These are phyloP conservation scores for Spialia ferax DNA, from an alignment of 2,888 invertebrate species.

Conservation along the genomic window DNA sequence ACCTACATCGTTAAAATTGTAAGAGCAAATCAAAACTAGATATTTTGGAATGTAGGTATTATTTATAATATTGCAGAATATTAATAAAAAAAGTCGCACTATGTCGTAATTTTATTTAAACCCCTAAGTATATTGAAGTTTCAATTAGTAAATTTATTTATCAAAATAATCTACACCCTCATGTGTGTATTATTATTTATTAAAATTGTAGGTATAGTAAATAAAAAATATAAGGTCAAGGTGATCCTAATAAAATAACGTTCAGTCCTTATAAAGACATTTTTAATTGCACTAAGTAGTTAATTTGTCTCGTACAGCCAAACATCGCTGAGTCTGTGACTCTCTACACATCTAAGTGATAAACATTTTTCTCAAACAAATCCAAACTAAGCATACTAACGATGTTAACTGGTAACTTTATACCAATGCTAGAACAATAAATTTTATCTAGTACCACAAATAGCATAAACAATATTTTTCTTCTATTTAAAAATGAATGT, in stretches of 20 bases:
- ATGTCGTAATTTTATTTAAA: slow-evolving; percentile 59
- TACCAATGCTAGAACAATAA: not conserved
- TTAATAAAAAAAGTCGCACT: slow-evolving; percentile 78
- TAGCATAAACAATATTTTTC: not conserved
- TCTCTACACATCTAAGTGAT: slow-evolving; percentile 8
- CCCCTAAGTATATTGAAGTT: too few relatives aligned
- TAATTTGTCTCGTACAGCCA: slow-evolving; percentile 14
- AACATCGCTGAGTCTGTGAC: slow-evolving; percentile 8
- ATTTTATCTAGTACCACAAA: not conserved
- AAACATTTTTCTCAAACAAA: not conserved
- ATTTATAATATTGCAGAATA: slow-evolving; percentile 72
- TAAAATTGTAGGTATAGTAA: too few relatives aligned
- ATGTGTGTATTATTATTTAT: too few relatives aligned
- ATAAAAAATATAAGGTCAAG: not conserved
- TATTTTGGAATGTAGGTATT: slow-evolving; percentile 68
- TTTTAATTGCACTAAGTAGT: slow-evolving; percentile 42
- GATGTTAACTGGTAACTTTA: not conserved
- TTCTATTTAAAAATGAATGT: too few relatives aligned
- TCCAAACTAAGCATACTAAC: not conserved
- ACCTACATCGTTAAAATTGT: slow-evolving; percentile 62
- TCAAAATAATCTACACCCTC: too few relatives aligned
- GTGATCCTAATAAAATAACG: slow-evolving; percentile 34
- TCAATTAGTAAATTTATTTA: too few relatives aligned
- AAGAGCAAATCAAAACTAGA: slow-evolving; percentile 61
- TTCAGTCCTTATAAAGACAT: slow-evolving; percentile 31